Percentiles rank a stretch among this genome's conserved stretches.
These are phyloP conservation scores for Laodelphax striatellus DNA, from an alignment of 1,140 invertebrate species.

Conservation along the genomic window DNA sequence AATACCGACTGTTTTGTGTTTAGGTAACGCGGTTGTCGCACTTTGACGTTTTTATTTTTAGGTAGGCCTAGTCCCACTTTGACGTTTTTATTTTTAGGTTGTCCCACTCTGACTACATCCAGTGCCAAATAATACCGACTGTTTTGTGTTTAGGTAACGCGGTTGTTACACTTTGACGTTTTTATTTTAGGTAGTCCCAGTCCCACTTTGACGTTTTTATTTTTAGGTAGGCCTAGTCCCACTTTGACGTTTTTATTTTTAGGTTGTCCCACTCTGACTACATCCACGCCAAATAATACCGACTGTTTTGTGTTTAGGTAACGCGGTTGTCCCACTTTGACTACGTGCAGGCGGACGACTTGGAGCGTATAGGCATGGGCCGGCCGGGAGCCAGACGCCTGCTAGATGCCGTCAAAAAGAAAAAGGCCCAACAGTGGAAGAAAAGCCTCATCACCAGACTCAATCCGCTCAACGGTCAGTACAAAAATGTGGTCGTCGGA, in stretches of 20 bases:
- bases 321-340: slow-evolving; percentile 88
- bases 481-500: no score
- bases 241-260: no score
- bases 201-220: no score
- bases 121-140: no score
- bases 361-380: slow-evolving; percentile 89
- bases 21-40: slow-evolving; percentile 78
- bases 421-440: slow-evolving; percentile 65
- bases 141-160: slow-evolving; percentile 48
- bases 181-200: no score
- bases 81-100: no score
- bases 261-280: no score
- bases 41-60: no score
- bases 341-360: slow-evolving; percentile 84
- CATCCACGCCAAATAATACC: no score
- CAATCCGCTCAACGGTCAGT: slow-evolving; percentile 42
- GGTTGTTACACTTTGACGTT: slow-evolving; percentile 88
- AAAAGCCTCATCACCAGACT: slow-evolving; percentile 78
- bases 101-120: no score
- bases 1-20: slow-evolving; percentile 6
- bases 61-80: no score
- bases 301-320: slow-evolving; percentile 38
- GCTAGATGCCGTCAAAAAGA: slow-evolving; percentile 84
- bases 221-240: no score
- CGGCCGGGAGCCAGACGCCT: slow-evolving; percentile 82